These are phyloP conservation scores for Chelidonichthys spinosus DNA, from an alignment of 2,797 vertebrate genomes.

Conservation along the genomic window DNA sequence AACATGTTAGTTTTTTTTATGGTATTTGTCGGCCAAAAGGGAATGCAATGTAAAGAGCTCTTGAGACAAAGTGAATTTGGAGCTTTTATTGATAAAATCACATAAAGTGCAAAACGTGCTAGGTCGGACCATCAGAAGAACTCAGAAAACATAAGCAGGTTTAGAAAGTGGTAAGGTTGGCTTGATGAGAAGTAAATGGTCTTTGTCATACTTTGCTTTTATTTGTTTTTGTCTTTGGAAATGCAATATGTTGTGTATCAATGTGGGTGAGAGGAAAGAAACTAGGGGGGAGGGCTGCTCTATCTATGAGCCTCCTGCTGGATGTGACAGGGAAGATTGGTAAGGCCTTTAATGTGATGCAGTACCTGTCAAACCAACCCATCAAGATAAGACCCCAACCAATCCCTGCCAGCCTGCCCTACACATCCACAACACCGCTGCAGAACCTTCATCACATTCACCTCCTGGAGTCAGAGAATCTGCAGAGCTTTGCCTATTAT, in stretches of 20 bases:
- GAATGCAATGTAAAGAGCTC: too few species aligned
- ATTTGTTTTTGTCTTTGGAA: constrained; percentile 56
- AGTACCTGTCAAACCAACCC: constrained; percentile 78
- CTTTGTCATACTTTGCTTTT: constrained; percentile 5
- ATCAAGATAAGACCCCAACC: constrained; percentile 79
- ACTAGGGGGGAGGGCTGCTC: not conserved
- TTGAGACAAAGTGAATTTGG: too few species aligned
- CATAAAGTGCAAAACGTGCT: not conserved
- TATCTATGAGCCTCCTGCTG: constrained; percentile 72
- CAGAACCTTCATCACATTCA: constrained; percentile 22
- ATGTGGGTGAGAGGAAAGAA: constrained; percentile 35
- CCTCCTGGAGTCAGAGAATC: constrained; percentile 17
- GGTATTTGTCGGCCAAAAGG: too few species aligned
- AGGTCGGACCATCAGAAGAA: not conserved
- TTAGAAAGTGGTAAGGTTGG: not conserved
- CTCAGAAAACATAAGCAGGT: not conserved
- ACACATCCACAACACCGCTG: constrained; percentile 26
- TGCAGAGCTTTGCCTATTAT: not conserved
- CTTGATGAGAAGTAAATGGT: not conserved
- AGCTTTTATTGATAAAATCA: too few species aligned
- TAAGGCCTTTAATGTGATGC: constrained; percentile 85
- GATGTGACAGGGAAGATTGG: constrained; percentile 82
- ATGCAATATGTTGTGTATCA: constrained; percentile 51
- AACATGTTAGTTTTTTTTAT: too few species aligned
- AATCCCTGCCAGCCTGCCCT: constrained; percentile 49